A percentile compares a stretch with the other conserved stretches of the same genome.
Evolutionary conservation across 1,140 invertebrate species (phyloP).

Genomic region (Drosophila lacertosa): DNA sequence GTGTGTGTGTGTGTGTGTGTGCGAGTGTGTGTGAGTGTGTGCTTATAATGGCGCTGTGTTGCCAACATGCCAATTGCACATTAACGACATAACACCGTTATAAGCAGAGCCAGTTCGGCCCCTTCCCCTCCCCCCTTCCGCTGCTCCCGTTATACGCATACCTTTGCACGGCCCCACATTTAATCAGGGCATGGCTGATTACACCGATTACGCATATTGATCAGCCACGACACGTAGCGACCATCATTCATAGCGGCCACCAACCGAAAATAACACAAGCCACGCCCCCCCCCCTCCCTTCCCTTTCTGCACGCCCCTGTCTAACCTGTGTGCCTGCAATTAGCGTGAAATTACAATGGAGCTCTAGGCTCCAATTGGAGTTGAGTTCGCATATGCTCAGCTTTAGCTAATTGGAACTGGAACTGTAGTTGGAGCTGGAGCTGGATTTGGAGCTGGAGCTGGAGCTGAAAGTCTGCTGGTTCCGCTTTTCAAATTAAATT

Average conservation of each 20-base stretch:
- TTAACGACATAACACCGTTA: slow-evolving; percentile 83
- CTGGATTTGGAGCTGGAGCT: background rate
- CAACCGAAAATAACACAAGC: slow-evolving; percentile 15
- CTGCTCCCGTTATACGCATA: slow-evolving; percentile 19
- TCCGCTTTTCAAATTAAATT: slow-evolving; percentile 31
- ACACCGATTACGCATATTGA: slow-evolving; percentile 77
- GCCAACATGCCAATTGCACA: slow-evolving; percentile 83
- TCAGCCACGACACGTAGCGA: slow-evolving; percentile 64
- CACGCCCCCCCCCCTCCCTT: background rate
- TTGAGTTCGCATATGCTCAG: slow-evolving; percentile 36
- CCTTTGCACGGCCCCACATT: slow-evolving; percentile 18
- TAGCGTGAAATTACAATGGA: slow-evolving; percentile 45
- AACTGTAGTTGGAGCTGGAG: slow-evolving; percentile 1
- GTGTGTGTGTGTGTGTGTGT: slow-evolving; percentile 4
- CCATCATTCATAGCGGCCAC: slow-evolving; percentile 58
- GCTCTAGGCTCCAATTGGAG: background rate
- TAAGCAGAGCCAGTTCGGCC: slow-evolving; percentile 53
- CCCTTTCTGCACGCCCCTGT: background rate
- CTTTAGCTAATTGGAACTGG: slow-evolving; percentile 31
- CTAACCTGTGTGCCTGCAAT: slow-evolving; percentile 34
- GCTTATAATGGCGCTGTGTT: slow-evolving; percentile 51
- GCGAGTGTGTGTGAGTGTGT: slow-evolving; percentile 15
- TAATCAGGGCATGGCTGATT: slow-evolving; percentile 55
- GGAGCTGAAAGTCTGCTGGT: background rate
- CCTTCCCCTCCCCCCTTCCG: background rate